These are phyloP conservation scores for Hormiphora californensis DNA, from an alignment of 37 sponge, comb jelly and placozoan species.

Conservation along the genomic window DNA sequence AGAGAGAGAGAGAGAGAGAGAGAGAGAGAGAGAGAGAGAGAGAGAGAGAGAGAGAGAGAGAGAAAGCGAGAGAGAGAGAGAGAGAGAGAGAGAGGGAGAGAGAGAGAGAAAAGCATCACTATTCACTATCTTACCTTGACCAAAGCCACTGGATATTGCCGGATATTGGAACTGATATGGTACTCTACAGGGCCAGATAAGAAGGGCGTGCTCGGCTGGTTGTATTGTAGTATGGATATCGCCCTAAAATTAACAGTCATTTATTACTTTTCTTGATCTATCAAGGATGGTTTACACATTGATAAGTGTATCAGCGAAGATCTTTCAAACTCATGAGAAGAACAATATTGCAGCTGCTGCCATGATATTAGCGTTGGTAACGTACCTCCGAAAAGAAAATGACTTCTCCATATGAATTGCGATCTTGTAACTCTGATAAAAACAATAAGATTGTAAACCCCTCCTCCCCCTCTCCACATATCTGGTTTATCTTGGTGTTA, in stretches of 20 bases:
- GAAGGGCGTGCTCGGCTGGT: background rate
- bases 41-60: no score
- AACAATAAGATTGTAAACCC: constrained; percentile 38
- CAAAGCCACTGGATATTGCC: constrained; percentile 8
- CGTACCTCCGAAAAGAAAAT: constrained; percentile 53
- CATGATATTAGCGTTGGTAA: no score
- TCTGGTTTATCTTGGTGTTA: constrained; percentile 2
- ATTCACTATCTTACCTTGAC: constrained; percentile 19
- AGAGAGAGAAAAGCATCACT: no score
- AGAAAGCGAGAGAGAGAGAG: no score
- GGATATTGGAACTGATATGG: constrained; percentile 46
- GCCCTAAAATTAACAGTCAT: background rate
- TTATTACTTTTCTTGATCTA: no score
- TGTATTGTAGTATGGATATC: constrained; percentile 17
- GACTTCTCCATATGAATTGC: constrained; percentile 55
- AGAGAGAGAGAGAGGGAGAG: no score
- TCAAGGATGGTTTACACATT: no score
- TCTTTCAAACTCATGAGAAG: no score
- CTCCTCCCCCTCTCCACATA: background rate
- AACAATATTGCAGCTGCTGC: no score
- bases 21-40: no score
- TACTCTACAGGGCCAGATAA: constrained; percentile 20
- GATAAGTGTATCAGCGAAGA: no score
- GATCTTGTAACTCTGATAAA: background rate
- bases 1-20: no score